A percentile compares a stretch with the other conserved stretches of the same genome.
Conservation (phyloP, 2,888 invertebrate species). For the Apodemia hepburni region DNA sequence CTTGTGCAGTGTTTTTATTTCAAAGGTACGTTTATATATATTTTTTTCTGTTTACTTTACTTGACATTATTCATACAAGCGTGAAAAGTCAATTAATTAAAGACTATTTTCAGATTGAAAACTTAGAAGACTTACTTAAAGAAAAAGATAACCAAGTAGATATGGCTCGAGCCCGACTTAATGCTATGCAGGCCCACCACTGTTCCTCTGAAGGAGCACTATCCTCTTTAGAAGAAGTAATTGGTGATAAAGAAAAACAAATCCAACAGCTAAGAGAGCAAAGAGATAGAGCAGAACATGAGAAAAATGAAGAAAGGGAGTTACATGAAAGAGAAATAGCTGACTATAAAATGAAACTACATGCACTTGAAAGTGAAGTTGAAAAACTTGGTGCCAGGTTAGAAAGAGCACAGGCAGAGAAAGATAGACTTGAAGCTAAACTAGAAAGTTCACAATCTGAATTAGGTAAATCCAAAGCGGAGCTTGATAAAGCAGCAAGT, state of each 20-base stretch:
- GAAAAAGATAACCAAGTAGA: conserved; percentile 99
- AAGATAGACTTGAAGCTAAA: conserved; percentile 94
- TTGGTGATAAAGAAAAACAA: conserved; percentile 98
- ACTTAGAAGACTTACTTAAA: conserved; percentile 96
- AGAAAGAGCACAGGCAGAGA: conserved; percentile 93
- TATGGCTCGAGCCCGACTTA: conserved; percentile 93
- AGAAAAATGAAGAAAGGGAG: conserved; percentile 97
- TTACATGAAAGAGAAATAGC: conserved; percentile 95
- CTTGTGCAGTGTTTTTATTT: conserved; percentile 29
- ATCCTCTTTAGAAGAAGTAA: conserved; percentile 95
- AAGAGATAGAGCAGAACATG: conserved; percentile 96
- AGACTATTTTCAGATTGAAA: conserved; percentile 89
- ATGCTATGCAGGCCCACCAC: conserved; percentile 97
- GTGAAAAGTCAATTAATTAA: background rate
- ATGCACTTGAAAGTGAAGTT: conserved; percentile 94
- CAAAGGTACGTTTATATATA: conserved; percentile 33
- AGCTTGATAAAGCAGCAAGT: conserved; percentile 93
- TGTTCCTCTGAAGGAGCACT: conserved; percentile 96
- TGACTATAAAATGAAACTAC: conserved; percentile 96
- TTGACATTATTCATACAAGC: conserved; percentile 22
- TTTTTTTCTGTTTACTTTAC: conserved; percentile 29
- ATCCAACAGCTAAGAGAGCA: conserved; percentile 96
- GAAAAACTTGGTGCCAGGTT: conserved; percentile 92
- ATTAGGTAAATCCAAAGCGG: conserved; percentile 96
- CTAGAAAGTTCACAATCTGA: conserved; percentile 96